A percentile compares a stretch with the other conserved stretches of the same genome.
Conservation (phyloP, 2,113 vertebrate genomes). For the Salminus brasiliensis region DNA sequence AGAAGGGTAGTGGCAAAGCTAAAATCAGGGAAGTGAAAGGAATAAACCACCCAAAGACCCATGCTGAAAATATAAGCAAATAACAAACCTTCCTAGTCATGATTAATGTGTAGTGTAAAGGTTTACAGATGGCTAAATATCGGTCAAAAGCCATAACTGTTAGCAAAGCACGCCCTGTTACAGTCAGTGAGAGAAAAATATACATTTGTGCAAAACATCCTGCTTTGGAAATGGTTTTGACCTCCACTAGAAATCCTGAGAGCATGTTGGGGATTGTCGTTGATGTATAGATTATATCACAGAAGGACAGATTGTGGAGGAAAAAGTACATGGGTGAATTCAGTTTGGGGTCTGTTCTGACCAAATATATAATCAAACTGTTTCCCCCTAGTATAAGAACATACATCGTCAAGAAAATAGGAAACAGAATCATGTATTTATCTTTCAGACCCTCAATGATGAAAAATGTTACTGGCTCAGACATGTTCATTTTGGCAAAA, state of each 20-base stretch:
- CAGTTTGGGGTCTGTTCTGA: slow-evolving; percentile 61
- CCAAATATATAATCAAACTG: slow-evolving; percentile 66
- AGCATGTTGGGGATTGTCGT: slow-evolving; percentile 69
- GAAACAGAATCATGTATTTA: slow-evolving; percentile 60
- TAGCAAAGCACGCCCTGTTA: slow-evolving; percentile 68
- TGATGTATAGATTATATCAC: slow-evolving; percentile 67
- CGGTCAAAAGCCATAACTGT: slow-evolving; percentile 77
- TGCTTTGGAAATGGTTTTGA: slow-evolving; percentile 61
- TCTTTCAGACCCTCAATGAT: slow-evolving; percentile 62
- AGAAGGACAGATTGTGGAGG: slow-evolving; percentile 73
- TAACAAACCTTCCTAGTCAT: slow-evolving; percentile 66
- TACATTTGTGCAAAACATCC: slow-evolving; percentile 74
- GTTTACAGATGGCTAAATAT: slow-evolving; percentile 70
- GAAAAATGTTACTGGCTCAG: slow-evolving; percentile 45
- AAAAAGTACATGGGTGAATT: slow-evolving; percentile 71
- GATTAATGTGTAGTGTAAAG: slow-evolving; percentile 67
- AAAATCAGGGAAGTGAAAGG: neutral
- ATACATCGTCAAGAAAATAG: slow-evolving; percentile 64
- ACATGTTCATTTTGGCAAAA: slow-evolving; percentile 24
- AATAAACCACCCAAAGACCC: slow-evolving; percentile 58
- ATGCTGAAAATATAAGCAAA: slow-evolving; percentile 63
- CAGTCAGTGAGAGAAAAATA: slow-evolving; percentile 61
- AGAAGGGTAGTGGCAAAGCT: slow-evolving; percentile 36
- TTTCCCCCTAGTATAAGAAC: slow-evolving; percentile 66
- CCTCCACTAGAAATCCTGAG: slow-evolving; percentile 51